phyloP scores from a whole-genome alignment of 1,140 invertebrate species.

The Hypsibius dujardini region DNA sequence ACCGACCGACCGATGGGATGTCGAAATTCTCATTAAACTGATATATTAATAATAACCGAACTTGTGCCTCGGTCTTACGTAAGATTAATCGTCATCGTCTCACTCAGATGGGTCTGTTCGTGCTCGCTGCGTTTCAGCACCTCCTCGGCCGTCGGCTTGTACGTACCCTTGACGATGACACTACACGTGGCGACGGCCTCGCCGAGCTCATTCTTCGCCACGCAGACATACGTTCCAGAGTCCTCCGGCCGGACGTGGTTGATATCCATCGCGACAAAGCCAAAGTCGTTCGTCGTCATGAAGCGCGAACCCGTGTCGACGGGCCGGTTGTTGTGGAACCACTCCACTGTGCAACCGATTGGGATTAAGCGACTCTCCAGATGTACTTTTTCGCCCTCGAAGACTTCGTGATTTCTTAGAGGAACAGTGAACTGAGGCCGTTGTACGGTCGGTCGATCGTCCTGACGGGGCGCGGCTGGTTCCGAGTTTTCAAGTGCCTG shows the following conservation, averaged over 20 bases:
- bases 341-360: conserved; percentile 87
- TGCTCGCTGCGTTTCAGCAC: neutral
- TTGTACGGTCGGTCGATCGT: conserved; percentile 48
- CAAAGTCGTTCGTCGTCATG: conserved; percentile 79
- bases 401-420: conserved; percentile 69
- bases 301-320: conserved; percentile 72
- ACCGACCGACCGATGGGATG: too few species aligned
- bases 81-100: too few species aligned
- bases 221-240: conserved; percentile 71
- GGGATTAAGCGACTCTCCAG: conserved; percentile 89
- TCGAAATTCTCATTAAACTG: too few species aligned
- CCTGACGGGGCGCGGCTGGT: conserved; percentile 25
- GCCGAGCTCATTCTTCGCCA: conserved; percentile 63
- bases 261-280: conserved; percentile 78
- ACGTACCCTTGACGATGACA: conserved; percentile 13
- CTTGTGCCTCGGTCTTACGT: too few species aligned
- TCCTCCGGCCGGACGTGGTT: conserved; percentile 76
- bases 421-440: conserved; percentile 75
- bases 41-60: too few species aligned
- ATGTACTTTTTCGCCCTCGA: conserved; percentile 82
- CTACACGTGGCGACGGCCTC: conserved; percentile 55
- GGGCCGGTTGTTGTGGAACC: conserved; percentile 81
- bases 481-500: conserved; percentile 1
- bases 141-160: neutral
- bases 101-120: too few species aligned